phyloP scores from a whole-genome alignment of 2,797 vertebrate genomes.

The Orestias chungarensis region DNA sequence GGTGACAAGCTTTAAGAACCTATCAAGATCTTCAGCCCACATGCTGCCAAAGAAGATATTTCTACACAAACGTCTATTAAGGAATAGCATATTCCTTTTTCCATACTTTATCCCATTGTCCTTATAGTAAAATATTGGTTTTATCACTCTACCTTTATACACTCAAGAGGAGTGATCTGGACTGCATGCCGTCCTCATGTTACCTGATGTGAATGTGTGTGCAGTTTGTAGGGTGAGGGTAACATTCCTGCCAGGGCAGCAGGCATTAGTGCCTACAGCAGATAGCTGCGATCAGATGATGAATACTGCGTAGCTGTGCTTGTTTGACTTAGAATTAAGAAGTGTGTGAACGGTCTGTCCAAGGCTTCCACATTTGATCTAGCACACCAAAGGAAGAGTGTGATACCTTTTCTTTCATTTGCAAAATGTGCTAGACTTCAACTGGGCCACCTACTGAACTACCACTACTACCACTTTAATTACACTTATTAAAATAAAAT shows the following conservation, averaged over 20 bases:
- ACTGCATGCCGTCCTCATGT: neutral
- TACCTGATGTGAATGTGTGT: slow-evolving; percentile 27
- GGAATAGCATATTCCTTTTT: no score
- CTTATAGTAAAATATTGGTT: neutral
- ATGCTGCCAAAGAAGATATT: no score
- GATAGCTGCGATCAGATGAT: slow-evolving; percentile 31
- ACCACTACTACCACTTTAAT: neutral
- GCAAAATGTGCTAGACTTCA: neutral
- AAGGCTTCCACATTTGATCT: neutral
- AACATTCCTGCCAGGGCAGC: slow-evolving; percentile 59
- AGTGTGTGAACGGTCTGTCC: neutral
- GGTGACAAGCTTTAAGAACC: no score
- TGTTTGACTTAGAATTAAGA: neutral
- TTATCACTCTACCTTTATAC: neutral
- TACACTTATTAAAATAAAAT: neutral
- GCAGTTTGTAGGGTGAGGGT: slow-evolving; percentile 22
- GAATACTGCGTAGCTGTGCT: neutral
- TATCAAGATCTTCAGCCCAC: no score
- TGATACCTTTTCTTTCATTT: neutral
- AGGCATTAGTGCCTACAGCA: slow-evolving; percentile 30
- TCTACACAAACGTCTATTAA: no score
- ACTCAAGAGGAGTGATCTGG: neutral
- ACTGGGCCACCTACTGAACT: neutral
- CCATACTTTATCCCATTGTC: no score
- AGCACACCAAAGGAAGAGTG: neutral